Conservation (phyloP, 2,888 invertebrate species). For the Linyphia triangularis region DNA sequence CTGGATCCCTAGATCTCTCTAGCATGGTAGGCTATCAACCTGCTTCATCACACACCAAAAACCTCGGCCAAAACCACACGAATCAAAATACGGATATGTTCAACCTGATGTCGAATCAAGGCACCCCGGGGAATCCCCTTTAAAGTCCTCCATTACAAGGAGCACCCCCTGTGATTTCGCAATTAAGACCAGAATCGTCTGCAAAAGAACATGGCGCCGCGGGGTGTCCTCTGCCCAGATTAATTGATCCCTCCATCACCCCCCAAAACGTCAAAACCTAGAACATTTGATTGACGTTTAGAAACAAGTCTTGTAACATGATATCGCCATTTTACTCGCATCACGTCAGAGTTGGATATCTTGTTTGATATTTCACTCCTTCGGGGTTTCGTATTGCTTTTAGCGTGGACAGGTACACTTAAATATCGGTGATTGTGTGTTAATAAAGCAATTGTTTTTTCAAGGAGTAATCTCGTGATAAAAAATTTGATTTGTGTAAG, state of each 20-base stretch:
- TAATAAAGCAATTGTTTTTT: conserved; percentile 13
- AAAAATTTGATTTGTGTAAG: too few species aligned
- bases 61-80: too few species aligned
- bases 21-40: too few species aligned
- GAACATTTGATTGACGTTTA: conserved; percentile 29
- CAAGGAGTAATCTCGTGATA: too few species aligned
- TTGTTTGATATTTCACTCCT: neutral
- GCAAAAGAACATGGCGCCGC: conserved; percentile 16
- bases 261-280: conserved; percentile 33
- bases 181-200: conserved; percentile 44
- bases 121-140: neutral
- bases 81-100: too few species aligned
- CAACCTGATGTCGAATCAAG: neutral
- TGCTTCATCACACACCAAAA: too few species aligned
- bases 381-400: neutral
- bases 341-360: neutral
- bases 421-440: conserved; percentile 7
- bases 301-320: conserved; percentile 7
- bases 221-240: conserved; percentile 31
- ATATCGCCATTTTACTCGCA: conserved; percentile 22
- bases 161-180: conserved; percentile 49
- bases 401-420: conserved; percentile 16
- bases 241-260: conserved; percentile 32
- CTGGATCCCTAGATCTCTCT: too few species aligned
- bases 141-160: conserved; percentile 54